These are phyloP conservation scores for Philhelius pedissequus DNA, from an alignment of 2,888 invertebrate species.

Conservation along the genomic window DNA sequence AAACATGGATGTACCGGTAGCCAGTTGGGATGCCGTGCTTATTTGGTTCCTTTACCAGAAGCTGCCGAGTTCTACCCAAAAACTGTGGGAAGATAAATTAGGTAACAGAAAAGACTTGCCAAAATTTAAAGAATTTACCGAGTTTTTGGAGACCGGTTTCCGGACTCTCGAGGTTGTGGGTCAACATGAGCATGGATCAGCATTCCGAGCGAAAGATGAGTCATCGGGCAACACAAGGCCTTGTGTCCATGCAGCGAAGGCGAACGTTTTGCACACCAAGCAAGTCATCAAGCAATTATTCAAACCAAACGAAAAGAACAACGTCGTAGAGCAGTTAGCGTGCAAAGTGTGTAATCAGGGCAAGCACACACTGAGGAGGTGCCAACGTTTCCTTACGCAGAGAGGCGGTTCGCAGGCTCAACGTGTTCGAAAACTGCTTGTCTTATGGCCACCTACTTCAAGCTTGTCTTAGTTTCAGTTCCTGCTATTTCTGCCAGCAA, in stretches of 20 bases:
- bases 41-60: background rate
- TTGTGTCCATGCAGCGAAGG: background rate
- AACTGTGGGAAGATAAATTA: constrained; percentile 11
- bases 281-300: background rate
- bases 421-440: background rate
- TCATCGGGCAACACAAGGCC: too few relatives aligned
- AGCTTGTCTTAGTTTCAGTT: background rate
- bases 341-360: constrained; percentile 28
- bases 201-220: constrained; percentile 1
- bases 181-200: constrained; percentile 5
- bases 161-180: constrained; percentile 31
- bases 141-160: background rate
- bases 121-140: background rate
- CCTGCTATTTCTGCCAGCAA: background rate
- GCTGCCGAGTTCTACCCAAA: background rate
- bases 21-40: background rate
- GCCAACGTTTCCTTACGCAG: background rate
- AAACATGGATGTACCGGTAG: background rate
- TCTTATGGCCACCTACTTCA: background rate
- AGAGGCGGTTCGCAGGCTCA: background rate
- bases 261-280: background rate
- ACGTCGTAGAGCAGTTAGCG: background rate
- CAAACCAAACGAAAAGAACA: background rate
- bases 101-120: background rate
- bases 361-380: background rate